Base-by-base conservation (phyloP, 2,888 invertebrate species). In the Ormyrus thymus region DNA sequence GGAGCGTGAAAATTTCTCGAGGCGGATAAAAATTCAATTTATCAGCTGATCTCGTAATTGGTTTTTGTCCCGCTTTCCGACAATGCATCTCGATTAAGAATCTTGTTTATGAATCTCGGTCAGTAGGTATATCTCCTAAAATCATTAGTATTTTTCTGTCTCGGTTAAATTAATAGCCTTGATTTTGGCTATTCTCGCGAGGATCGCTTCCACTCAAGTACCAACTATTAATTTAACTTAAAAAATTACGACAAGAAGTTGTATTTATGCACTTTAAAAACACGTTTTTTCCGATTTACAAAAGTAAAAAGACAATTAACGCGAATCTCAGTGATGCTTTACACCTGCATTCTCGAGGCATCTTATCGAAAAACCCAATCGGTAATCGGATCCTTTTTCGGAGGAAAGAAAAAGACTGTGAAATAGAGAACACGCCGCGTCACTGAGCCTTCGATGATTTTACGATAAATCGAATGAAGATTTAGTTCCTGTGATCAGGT, bases 341-440 rank as follows among this genome's bases (percentile, higher is more conserved):
- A 76, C 76, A 76, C 76, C 71, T 76, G 76, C 76, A 58, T 71
- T 76, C 65, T 65, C 69, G 50, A 29, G 29, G 50, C 46, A 7
- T 13, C 13, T 76, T 76, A 71, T 76, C 71, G 29, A 15, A 29
- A 9, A 29, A 43, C 62, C 76, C 76, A 29, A 71, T 76, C 70
- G 65, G 71, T 76, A 76, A 76, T 76, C 76, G 76, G 70, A 76
- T 76, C 70, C 58, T 71, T 76, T 76, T 71, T 76, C 58, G 64
- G 64, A 9, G 43, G 50, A n/a, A 53, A 68, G 9, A 55, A 70
- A 53, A 71, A 61, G 43, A 8, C 6, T 9, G 71, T 61, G 73
- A 73, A 65, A 76, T 58, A 65, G 76, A 71, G 65, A 76, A 71
- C 43, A 65, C 64, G 71, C 71, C 46, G 43, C 62, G 76, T 71